A percentile compares a stretch with the other conserved stretches of the same genome.
Evolutionary conservation across 1,140 invertebrate species (phyloP).

Genomic region (Pinna nobilis): DNA sequence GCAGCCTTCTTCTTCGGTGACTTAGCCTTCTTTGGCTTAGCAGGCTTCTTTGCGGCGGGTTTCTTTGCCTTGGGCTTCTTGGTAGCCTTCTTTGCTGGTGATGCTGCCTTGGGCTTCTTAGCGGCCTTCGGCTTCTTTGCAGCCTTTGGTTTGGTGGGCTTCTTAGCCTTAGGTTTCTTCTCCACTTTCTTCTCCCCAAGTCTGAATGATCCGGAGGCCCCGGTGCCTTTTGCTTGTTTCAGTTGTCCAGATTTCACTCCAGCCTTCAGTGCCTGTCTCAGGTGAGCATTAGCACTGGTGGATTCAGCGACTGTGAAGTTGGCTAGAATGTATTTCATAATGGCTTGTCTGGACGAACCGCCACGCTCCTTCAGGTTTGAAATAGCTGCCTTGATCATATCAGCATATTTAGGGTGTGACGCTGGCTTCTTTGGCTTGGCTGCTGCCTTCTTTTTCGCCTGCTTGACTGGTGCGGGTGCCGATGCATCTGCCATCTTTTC

Average conservation of each 20-base stretch:
- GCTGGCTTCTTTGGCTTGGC: conserved; percentile 44
- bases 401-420: conserved; percentile 53
- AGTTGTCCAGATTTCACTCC: conserved; percentile 60
- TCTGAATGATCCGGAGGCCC: conserved; percentile 69
- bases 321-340: conserved; percentile 70
- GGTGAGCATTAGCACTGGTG: conserved; percentile 57
- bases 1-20: not conserved
- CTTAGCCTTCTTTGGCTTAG: not conserved
- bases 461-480: conserved; percentile 12
- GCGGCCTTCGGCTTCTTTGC: conserved; percentile 10
- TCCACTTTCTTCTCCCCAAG: conserved; percentile 56
- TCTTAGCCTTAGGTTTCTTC: conserved; percentile 18
- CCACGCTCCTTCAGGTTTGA: conserved; percentile 52
- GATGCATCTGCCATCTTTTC: conserved; percentile 7
- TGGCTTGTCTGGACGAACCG: conserved; percentile 70
- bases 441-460: conserved; percentile 37
- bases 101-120: conserved; percentile 22
- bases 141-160: conserved; percentile 37
- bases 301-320: conserved; percentile 65
- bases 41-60: not conserved
- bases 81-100: conserved; percentile 4
- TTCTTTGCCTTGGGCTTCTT: not conserved
- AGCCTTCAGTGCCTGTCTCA: conserved; percentile 57
- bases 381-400: conserved; percentile 54
- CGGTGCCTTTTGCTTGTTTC: conserved; percentile 67